Evolutionary conservation across 2,888 invertebrate species (phyloP).

Genomic region (Drosophila vallismaia): DNA sequence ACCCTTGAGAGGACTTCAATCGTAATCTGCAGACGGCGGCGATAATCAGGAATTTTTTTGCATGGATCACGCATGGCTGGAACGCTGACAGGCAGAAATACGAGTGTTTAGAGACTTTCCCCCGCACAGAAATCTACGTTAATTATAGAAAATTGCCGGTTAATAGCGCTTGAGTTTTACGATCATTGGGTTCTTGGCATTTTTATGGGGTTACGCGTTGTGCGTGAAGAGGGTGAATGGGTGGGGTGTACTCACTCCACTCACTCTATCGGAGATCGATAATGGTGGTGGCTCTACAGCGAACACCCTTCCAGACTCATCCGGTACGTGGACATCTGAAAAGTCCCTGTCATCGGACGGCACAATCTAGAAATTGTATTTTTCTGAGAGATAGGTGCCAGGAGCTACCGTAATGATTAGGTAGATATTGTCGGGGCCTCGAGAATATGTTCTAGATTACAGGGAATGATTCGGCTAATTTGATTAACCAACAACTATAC

Average conservation of each 20-base stretch:
- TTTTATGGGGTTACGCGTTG: conserved; percentile 42
- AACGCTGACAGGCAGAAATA: conserved; percentile 27
- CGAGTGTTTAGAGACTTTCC: conserved; percentile 13
- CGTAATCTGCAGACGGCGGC: conserved; percentile 27
- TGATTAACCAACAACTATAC: conserved; percentile 2
- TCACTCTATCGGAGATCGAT: conserved; percentile 3
- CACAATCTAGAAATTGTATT: too few species aligned
- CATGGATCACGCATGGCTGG: conserved; percentile 5
- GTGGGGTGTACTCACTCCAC: too few species aligned
- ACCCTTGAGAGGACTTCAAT: conserved; percentile 5
- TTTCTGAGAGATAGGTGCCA: neutral
- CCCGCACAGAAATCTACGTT: conserved; percentile 50
- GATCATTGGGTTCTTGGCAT: conserved; percentile 26
- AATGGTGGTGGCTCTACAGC: neutral
- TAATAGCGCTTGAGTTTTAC: conserved; percentile 56
- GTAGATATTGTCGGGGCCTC: conserved; percentile 6
- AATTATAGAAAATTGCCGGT: conserved; percentile 67
- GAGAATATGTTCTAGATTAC: conserved; percentile 12
- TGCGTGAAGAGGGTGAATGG: neutral
- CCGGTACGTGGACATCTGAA: conserved; percentile 9
- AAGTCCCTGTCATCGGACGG: conserved; percentile 16
- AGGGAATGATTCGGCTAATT: conserved; percentile 34
- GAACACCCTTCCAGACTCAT: conserved; percentile 17
- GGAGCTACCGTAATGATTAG: conserved; percentile 9
- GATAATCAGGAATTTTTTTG: conserved; percentile 13